Evolutionary conservation across 1,140 invertebrate genomes (phyloP).

Genomic region (Procambarus virginalis): DNA sequence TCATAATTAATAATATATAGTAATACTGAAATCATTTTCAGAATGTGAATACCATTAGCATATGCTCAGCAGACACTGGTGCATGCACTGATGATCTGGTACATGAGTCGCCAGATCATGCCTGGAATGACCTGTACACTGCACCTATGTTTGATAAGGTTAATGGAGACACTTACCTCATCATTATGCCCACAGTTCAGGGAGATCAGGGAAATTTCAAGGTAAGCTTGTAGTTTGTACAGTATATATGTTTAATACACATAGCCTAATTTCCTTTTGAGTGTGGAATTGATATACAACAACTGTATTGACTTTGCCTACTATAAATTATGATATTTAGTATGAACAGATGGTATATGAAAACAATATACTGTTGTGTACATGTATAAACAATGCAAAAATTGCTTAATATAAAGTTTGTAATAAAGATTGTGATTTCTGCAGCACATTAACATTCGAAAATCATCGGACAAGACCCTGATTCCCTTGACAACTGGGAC

Average conservation of each 20-base stretch:
- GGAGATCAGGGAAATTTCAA: constrained; percentile 63
- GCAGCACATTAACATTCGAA: constrained; percentile 80
- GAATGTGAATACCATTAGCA: constrained; percentile 74
- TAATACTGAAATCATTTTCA: constrained; percentile 67
- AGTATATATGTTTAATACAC: background rate
- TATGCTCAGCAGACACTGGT: constrained; percentile 72
- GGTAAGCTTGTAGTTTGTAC: constrained; percentile 29
- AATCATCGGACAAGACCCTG: constrained; percentile 72
- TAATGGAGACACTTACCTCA: constrained; percentile 63
- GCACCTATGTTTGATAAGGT: constrained; percentile 75
- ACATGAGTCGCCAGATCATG: constrained; percentile 70
- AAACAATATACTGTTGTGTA: too few relatives aligned
- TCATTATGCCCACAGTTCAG: constrained; percentile 64
- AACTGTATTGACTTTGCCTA: constrained; percentile 75
- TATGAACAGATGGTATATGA: too few relatives aligned
- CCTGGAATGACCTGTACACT: constrained; percentile 81
- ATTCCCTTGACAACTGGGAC: constrained; percentile 82
- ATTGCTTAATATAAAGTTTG: background rate
- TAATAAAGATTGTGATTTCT: background rate
- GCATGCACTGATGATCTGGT: constrained; percentile 67
- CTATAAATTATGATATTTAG: too few relatives aligned
- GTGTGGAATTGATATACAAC: constrained; percentile 68
- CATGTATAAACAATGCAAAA: too few relatives aligned
- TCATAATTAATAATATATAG: background rate
- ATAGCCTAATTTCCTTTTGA: too few relatives aligned